These are phyloP conservation scores for Heliconius melpomene DNA, from an alignment of 1,140 invertebrate genomes.

Conservation along the genomic window DNA sequence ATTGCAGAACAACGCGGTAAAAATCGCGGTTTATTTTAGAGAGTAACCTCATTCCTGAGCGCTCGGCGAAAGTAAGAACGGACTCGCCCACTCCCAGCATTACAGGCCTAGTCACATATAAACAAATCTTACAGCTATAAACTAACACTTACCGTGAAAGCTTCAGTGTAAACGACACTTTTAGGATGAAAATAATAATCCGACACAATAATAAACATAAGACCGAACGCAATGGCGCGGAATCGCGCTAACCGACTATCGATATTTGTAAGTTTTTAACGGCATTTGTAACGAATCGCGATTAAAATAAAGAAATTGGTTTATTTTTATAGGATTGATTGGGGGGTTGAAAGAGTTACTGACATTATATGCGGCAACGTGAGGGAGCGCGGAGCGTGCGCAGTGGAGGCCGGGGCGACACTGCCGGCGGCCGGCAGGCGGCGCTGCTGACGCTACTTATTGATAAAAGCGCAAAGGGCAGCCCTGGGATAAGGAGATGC, in stretches of 20 bases:
- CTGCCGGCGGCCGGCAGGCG: constrained; percentile 63
- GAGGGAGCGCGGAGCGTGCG: constrained; percentile 67
- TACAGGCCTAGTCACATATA: constrained; percentile 18
- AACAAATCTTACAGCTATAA: constrained; percentile 47
- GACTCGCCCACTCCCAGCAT: constrained; percentile 38
- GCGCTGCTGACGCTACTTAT: constrained; percentile 61
- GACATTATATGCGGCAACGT: constrained; percentile 65
- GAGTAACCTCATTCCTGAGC: constrained; percentile 68
- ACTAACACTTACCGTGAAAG: constrained; percentile 58
- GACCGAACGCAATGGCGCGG: constrained; percentile 24
- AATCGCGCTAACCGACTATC: not conserved
- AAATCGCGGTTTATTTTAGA: constrained; percentile 69
- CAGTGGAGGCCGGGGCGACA: constrained; percentile 57
- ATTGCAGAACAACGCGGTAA: constrained; percentile 56
- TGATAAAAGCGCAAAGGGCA: constrained; percentile 74
- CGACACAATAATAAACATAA: constrained; percentile 64
- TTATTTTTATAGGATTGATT: constrained; percentile 67
- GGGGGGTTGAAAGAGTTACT: constrained; percentile 56
- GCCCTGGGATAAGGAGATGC: constrained; percentile 50
- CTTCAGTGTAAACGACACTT: constrained; percentile 52
- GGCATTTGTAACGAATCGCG: constrained; percentile 39
- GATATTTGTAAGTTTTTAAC: constrained; percentile 9
- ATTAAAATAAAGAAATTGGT: constrained; percentile 35
- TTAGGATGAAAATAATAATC: constrained; percentile 53
- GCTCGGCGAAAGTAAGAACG: constrained; percentile 63